phyloP scores from a whole-genome alignment of 1,140 invertebrate genomes.

The Aphidius ervi region DNA sequence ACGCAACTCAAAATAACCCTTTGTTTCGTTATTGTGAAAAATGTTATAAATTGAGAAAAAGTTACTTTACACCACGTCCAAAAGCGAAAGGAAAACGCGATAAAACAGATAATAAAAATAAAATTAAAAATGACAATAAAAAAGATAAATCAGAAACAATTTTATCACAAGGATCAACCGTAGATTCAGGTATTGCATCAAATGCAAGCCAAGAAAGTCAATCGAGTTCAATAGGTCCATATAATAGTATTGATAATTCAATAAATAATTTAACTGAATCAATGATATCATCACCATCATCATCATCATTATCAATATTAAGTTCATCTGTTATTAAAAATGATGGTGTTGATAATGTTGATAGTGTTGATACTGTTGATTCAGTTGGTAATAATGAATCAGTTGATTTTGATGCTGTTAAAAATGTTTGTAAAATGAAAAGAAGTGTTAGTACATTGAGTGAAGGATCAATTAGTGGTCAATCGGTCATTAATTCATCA shows the following conservation, averaged over 20 bases:
- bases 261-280: background rate
- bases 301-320: background rate
- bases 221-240: constrained; percentile 2
- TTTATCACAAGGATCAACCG: constrained; percentile 16
- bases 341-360: background rate
- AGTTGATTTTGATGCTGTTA: no score
- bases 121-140: background rate
- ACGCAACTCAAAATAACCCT: constrained; percentile 59
- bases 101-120: constrained; percentile 9
- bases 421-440: no score
- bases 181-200: constrained; percentile 15
- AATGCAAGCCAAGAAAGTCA: constrained; percentile 30
- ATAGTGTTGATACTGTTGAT: background rate
- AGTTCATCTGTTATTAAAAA: no score
- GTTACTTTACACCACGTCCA: constrained; percentile 61
- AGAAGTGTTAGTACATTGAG: no score
- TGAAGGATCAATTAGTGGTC: no score
- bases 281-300: background rate
- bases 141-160: background rate
- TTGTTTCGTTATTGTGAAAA: constrained; percentile 63
- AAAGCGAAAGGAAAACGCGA: constrained; percentile 43
- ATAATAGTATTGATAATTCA: background rate
- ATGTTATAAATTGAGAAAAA: constrained; percentile 65
- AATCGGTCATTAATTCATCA: background rate
- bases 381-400: no score